Conservation (phyloP, 1,140 invertebrate species). For the Meloidogyne hapla region DNA sequence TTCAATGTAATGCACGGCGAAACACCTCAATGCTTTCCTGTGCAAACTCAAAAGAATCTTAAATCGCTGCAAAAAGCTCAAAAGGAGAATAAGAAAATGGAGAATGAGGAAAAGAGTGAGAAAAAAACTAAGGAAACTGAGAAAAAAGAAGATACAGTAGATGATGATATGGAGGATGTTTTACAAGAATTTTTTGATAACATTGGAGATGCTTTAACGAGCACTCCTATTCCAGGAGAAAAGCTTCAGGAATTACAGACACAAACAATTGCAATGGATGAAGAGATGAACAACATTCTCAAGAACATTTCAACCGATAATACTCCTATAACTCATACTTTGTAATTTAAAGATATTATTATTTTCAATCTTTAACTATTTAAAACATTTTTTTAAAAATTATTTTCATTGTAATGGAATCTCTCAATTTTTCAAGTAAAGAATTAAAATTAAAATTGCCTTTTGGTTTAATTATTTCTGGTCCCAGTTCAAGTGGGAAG, state of each 20-base stretch:
- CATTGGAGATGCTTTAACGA: no score
- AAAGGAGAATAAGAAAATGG: background rate
- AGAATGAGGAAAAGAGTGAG: background rate
- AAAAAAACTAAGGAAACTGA: background rate
- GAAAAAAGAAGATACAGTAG: background rate
- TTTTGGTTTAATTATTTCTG: slow-evolving; percentile 17
- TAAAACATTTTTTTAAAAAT: no score
- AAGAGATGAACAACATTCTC: no score
- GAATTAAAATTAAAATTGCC: slow-evolving; percentile 21
- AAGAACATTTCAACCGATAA: no score
- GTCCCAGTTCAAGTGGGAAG: slow-evolving; percentile 15
- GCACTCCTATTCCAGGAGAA: no score
- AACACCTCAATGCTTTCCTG: background rate
- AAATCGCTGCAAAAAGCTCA: background rate
- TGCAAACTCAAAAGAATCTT: background rate
- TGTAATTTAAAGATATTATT: no score
- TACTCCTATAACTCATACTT: no score
- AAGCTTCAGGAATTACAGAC: no score
- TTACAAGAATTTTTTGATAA: no score
- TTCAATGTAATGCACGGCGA: slow-evolving; percentile 11
- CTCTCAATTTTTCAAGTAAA: background rate
- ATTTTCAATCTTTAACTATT: no score
- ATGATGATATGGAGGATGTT: background rate
- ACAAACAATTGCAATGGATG: no score
- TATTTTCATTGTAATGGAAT: background rate